Evolutionary conservation across 2,888 invertebrate species (phyloP).

Genomic region (Troides helena): DNA sequence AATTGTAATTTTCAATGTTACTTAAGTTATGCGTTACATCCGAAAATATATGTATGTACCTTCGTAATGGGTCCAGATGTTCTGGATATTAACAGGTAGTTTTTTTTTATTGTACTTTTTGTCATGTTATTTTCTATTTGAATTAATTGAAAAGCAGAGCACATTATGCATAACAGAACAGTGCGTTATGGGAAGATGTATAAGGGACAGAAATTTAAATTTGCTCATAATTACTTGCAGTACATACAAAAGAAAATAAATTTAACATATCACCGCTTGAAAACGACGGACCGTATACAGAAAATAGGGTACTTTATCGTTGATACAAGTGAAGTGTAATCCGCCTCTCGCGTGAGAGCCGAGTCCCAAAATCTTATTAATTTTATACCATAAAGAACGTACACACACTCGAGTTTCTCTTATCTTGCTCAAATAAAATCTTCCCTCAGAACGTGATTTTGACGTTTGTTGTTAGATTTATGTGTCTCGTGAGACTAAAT

Average conservation of each 20-base stretch:
- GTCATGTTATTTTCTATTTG: too few relatives aligned
- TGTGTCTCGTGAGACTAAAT: not conserved
- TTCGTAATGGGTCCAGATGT: too few relatives aligned
- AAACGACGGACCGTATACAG: constrained; percentile 8
- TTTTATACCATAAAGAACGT: constrained; percentile 28
- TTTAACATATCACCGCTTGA: constrained; percentile 6
- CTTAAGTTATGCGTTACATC: too few relatives aligned
- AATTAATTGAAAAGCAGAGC: too few relatives aligned
- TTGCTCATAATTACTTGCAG: not conserved
- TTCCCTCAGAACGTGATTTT: constrained; percentile 26
- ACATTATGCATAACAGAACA: too few relatives aligned
- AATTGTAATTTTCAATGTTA: too few relatives aligned
- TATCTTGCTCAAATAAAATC: constrained; percentile 28
- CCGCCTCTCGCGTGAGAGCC: constrained; percentile 21
- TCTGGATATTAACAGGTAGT: too few relatives aligned
- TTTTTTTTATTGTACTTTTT: too few relatives aligned
- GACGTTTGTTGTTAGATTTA: constrained; percentile 28
- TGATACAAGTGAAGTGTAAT: constrained; percentile 22
- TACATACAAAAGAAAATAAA: not conserved
- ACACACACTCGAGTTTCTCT: constrained; percentile 22
- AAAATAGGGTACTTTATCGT: constrained; percentile 23
- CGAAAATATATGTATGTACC: too few relatives aligned
- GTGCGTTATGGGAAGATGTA: too few relatives aligned
- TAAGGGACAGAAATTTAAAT: too few relatives aligned
- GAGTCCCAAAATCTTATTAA: constrained; percentile 29